Evolutionary conservation across 2,888 invertebrate species (phyloP).

Genomic region (Cephonodes hylas): DNA sequence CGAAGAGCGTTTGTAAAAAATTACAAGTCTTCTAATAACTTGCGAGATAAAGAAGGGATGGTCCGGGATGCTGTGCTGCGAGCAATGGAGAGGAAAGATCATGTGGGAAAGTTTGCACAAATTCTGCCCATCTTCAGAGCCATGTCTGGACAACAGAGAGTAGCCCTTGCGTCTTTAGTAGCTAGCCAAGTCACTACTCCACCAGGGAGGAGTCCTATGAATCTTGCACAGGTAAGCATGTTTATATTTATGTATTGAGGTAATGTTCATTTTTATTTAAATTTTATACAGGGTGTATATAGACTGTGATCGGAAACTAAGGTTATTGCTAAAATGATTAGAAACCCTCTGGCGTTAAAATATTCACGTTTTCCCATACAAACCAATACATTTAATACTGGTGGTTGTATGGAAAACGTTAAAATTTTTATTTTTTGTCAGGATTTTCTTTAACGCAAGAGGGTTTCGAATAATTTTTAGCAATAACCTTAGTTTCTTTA

Average conservation of each 20-base stretch:
- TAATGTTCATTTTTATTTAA: too few species aligned
- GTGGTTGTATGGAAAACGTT: too few species aligned
- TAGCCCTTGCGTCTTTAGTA: slow-evolving; percentile 83
- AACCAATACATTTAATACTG: too few species aligned
- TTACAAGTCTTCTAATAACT: slow-evolving; percentile 52
- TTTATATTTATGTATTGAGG: neutral
- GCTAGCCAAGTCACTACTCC: slow-evolving; percentile 82
- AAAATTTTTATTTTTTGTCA: too few species aligned
- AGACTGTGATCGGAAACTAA: too few species aligned
- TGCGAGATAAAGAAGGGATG: slow-evolving; percentile 67
- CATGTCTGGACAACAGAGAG: slow-evolving; percentile 82
- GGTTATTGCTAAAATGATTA: too few species aligned
- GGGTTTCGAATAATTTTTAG: too few species aligned
- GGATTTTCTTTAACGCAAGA: too few species aligned
- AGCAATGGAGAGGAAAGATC: slow-evolving; percentile 81
- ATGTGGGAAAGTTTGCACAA: slow-evolving; percentile 82
- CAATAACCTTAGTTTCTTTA: too few species aligned
- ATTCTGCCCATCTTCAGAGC: slow-evolving; percentile 84
- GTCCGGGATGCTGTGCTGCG: slow-evolving; percentile 78
- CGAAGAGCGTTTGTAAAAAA: slow-evolving; percentile 47
- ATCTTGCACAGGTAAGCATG: slow-evolving; percentile 82
- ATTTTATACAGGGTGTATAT: too few species aligned
- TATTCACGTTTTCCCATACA: too few species aligned
- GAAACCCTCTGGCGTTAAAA: too few species aligned
- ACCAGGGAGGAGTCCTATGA: slow-evolving; percentile 73